Conservation (phyloP, 2,113 vertebrate species). For the Platysteira castanea region DNA sequence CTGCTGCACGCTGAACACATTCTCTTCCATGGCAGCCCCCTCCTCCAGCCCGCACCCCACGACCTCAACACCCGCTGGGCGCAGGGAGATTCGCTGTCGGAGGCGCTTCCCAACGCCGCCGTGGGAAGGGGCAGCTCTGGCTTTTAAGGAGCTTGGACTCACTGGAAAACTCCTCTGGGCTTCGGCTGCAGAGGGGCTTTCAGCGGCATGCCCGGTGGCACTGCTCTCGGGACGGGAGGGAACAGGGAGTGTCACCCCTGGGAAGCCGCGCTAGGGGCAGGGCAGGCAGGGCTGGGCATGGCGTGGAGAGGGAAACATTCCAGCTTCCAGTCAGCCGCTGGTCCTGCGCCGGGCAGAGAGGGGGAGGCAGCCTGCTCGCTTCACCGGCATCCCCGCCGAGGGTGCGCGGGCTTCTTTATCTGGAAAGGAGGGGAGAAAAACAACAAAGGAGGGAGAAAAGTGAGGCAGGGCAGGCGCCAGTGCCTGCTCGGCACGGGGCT, state of each 20-base stretch:
- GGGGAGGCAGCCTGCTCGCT: neutral
- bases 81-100: rapidly evolving
- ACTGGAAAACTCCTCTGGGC: conserved; percentile 1
- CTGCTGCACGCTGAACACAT: conserved; percentile 87
- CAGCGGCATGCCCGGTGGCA: neutral
- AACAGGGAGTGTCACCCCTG: neutral
- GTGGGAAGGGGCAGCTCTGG: neutral
- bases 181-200: neutral
- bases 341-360: neutral
- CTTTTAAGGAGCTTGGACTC: neutral
- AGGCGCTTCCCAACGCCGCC: neutral
- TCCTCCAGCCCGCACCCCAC: neutral
- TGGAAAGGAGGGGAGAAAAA: neutral
- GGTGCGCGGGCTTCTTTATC: neutral
- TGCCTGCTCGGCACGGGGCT: neutral
- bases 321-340: neutral
- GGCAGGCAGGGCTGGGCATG: neutral
- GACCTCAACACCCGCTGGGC: neutral
- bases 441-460: neutral
- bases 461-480: neutral
- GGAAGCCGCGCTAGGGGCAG: neutral
- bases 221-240: neutral
- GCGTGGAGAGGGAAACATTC: neutral
- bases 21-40: conserved; percentile 83
- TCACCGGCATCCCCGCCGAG: neutral